A percentile compares a stretch with the other conserved stretches of the same genome.
Evolutionary conservation across 2,113 vertebrate species (phyloP).

Genomic region (Polyodon spathula): DNA sequence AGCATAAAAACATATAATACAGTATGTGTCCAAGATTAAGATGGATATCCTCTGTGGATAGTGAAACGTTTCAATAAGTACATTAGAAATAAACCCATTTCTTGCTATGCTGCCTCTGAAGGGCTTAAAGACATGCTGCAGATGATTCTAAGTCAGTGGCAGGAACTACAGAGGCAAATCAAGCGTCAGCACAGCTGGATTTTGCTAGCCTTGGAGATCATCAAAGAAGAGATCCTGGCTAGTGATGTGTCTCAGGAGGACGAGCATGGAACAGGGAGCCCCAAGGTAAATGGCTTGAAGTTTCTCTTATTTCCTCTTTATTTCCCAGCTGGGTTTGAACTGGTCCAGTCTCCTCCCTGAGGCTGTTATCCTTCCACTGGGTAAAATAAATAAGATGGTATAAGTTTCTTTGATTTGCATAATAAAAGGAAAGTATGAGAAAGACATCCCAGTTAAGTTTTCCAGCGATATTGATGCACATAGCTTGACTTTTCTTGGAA

Average conservation of each 20-base stretch:
- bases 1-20: too few relatives aligned
- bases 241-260: slow-evolving; percentile 65
- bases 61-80: too few relatives aligned
- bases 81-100: too few relatives aligned
- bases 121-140: slow-evolving; percentile 88
- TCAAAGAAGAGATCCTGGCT: slow-evolving; percentile 84
- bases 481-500: too few relatives aligned
- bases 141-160: slow-evolving; percentile 90
- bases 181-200: slow-evolving; percentile 96
- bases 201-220: slow-evolving; percentile 78
- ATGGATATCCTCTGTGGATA: too few relatives aligned
- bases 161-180: slow-evolving; percentile 93
- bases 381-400: slow-evolving; percentile 32
- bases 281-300: slow-evolving; percentile 73
- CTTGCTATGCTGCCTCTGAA: slow-evolving; percentile 33
- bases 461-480: too few relatives aligned
- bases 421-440: too few relatives aligned
- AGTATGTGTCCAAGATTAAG: too few relatives aligned
- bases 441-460: too few relatives aligned
- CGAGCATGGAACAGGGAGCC: slow-evolving; percentile 58
- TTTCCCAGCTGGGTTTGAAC: slow-evolving; percentile 63
- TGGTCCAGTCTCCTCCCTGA: slow-evolving; percentile 59
- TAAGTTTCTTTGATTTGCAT: slow-evolving; percentile 1
- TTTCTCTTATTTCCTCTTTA: slow-evolving; percentile 55
- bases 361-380: slow-evolving; percentile 61